Evolutionary conservation across 1,140 invertebrate genomes (phyloP), one percentile per base, ranked within the genome.

Genomic region (Drosophila virilis): DNA sequence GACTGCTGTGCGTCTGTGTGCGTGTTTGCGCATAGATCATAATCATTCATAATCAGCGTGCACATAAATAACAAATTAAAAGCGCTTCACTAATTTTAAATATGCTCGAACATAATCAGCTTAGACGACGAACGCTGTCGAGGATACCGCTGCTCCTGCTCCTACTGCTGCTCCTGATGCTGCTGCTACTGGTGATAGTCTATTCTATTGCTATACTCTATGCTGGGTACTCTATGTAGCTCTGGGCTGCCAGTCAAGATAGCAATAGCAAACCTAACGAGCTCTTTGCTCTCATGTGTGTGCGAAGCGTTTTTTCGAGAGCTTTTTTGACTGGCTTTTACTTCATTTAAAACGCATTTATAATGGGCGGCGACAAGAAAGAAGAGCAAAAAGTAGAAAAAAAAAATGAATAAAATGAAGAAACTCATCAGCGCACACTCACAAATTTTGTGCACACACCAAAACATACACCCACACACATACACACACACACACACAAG

Each of bases 41-140:
- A 89, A 89, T 89, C 84, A 89, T 89, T 89, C 80, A 89, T 89
- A 84, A 89, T 89, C 84, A 89, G 77, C 84, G 84, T 89, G 84
- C 85, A 89, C 84, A 89, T 89, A 89, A 89, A 89, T 89, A 89
- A 89, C 84, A 89, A 89, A 89, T 89, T 89, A 89, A 89, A 89
- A 89, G 84, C 85, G 84, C 84, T 89, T 89, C 84, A 89, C 84
- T 89, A 89, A 89, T 89, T 89, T 89, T 89, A 89, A 89, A 89
- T 89, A 89, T 89, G 84, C 84, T 89, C 84, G 84, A 89, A 89
- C 84, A 89, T 89, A 89, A 89, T 89, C 84, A 89, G 84, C 84
- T 89, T 89, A 89, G 70, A 76, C 68, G 59, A 74, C 55, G 52
- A 37, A 43, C 38, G 35, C 43, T 46, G 61, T 55, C 60, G 72